Conservation (phyloP, 2,888 invertebrate species). For the Thalpophila matura region DNA sequence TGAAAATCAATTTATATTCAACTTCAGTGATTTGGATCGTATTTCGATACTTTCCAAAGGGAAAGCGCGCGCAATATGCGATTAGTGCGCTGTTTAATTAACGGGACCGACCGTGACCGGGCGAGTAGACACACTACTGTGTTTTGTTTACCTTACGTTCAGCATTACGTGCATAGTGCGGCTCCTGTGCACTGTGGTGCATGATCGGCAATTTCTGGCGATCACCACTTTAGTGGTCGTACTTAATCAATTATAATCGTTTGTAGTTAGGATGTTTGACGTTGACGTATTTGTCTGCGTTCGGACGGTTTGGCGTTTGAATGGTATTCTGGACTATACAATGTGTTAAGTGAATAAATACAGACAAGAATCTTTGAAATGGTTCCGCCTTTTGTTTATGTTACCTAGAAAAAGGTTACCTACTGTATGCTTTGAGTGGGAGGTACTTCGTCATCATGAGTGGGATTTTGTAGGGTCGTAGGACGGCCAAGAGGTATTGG, state of each 20-base stretch:
- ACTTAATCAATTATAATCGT: constrained; percentile 25
- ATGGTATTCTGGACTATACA: not conserved
- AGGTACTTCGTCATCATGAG: not conserved
- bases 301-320: not conserved
- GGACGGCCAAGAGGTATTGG: constrained; percentile 14
- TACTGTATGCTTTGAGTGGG: not conserved
- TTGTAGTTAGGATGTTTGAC: not conserved
- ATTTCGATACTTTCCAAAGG: constrained; percentile 84
- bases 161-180: constrained; percentile 43
- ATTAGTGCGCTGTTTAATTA: constrained; percentile 85
- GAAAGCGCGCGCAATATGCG: constrained; percentile 84
- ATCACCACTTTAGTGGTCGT: constrained; percentile 10
- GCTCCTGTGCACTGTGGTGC: constrained; percentile 19
- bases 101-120: constrained; percentile 79
- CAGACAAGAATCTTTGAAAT: not conserved
- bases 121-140: constrained; percentile 56
- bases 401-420: constrained; percentile 4
- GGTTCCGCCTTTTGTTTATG: not conserved
- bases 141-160: constrained; percentile 52
- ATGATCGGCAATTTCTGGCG: constrained; percentile 40
- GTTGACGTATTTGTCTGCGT: constrained; percentile 8
- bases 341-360: not conserved
- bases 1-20: constrained; percentile 62
- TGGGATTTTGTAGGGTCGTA: constrained; percentile 22
- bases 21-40: constrained; percentile 70